Percentiles rank a stretch among this genome's conserved stretches.
Evolutionary conservation across 2,113 vertebrate species (phyloP).

Genomic region (Psilopogon haemacephalus): DNA sequence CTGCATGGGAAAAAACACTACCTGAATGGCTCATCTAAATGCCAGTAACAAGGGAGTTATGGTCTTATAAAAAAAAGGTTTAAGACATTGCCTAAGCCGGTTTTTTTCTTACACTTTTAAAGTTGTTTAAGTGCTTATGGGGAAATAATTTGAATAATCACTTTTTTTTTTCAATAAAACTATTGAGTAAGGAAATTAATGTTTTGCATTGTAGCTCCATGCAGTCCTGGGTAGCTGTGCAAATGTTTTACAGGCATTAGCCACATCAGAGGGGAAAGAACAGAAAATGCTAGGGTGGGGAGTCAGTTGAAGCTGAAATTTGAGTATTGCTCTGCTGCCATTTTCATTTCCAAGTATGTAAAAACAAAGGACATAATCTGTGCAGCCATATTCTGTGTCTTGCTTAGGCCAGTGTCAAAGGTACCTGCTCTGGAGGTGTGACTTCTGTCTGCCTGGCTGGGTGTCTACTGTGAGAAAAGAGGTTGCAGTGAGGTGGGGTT

Average conservation of each 20-base stretch:
- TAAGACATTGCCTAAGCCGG: neutral
- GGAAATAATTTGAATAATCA: neutral
- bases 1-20: rapidly evolving
- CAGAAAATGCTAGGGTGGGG: neutral
- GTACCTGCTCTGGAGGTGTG: too few relatives aligned
- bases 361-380: neutral
- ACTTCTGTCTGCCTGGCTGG: too few relatives aligned
- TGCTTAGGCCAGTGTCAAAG: too few relatives aligned
- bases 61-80: neutral
- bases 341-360: neutral
- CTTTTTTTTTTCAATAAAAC: neutral
- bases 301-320: neutral
- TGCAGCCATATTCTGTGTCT: neutral
- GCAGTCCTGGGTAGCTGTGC: neutral
- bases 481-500: too few relatives aligned
- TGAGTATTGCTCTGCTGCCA: neutral
- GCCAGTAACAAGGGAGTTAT: neutral
- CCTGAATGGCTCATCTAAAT: neutral
- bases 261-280: neutral
- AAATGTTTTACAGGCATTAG: neutral
- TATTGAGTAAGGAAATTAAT: neutral
- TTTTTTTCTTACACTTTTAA: neutral
- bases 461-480: too few relatives aligned
- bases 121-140: neutral
- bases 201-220: neutral